Percentiles rank a stretch among this genome's conserved stretches.
Conservation (phyloP, 2,888 invertebrate species). For the Philereme transversata region DNA sequence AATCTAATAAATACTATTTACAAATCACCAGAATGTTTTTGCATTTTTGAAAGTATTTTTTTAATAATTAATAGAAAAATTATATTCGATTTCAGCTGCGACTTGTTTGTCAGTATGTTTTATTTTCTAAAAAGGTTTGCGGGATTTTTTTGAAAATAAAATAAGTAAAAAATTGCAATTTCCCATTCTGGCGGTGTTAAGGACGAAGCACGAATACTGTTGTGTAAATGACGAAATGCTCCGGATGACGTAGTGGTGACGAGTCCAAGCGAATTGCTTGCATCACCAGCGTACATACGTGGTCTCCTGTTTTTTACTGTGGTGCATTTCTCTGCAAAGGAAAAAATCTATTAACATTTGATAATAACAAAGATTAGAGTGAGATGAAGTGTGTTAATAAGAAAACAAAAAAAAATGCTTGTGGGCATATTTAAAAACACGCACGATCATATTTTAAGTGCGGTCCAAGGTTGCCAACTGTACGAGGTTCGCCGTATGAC, state of each 20-base stretch:
- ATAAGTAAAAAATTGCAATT: conserved; percentile 60
- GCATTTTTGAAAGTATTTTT: conserved; percentile 21
- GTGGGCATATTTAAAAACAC: conserved; percentile 50
- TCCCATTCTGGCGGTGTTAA: conserved; percentile 77
- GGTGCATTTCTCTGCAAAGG: conserved; percentile 80
- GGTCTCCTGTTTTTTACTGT: conserved; percentile 75
- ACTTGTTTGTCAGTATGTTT: conserved; percentile 1
- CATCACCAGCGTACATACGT: conserved; percentile 72
- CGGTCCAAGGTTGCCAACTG: too few species aligned
- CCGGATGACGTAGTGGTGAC: conserved; percentile 31
- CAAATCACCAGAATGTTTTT: conserved; percentile 79
- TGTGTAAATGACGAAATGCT: conserved; percentile 62
- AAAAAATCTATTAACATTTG: conserved; percentile 23
- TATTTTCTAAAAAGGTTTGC: conserved; percentile 15
- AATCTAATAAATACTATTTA: conserved; percentile 83
- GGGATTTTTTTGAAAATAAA: conserved; percentile 31
- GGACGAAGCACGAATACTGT: conserved; percentile 81
- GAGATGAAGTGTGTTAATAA: conserved; percentile 25
- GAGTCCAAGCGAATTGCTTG: conserved; percentile 40
- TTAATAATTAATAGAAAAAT: conserved; percentile 20
- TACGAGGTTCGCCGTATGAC: too few species aligned
- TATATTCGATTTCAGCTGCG: conserved; percentile 26
- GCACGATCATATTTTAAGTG: conserved; percentile 60
- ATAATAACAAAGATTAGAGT: background rate
- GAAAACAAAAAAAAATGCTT: conserved; percentile 56